A percentile compares a stretch with the other conserved stretches of the same genome.
These are phyloP conservation scores for Lysandra bellargus DNA, from an alignment of 2,888 invertebrate species.

Conservation along the genomic window DNA sequence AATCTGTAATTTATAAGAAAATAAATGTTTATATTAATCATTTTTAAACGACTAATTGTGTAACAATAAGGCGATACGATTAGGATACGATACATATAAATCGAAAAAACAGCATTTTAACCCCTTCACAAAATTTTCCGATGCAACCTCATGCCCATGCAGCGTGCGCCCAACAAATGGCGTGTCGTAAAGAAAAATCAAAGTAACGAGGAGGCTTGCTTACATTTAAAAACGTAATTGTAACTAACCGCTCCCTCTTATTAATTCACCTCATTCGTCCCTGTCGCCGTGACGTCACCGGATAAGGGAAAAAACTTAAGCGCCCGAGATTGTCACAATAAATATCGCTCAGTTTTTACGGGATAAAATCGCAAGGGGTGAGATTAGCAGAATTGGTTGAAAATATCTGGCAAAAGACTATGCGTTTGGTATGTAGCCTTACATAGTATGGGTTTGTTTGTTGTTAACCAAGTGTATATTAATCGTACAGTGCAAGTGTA, in stretches of 20 bases:
- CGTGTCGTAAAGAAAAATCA: slow-evolving; percentile 78
- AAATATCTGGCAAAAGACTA: not conserved
- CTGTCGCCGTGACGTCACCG: slow-evolving; percentile 57
- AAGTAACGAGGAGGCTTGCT: slow-evolving; percentile 71
- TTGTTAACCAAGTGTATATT: too few relatives aligned
- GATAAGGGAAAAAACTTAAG: slow-evolving; percentile 66
- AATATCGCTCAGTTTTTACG: slow-evolving; percentile 40
- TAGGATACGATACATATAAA: not conserved
- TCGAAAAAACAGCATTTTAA: not conserved
- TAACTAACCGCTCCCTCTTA: slow-evolving; percentile 78
- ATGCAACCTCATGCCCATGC: slow-evolving; percentile 44
- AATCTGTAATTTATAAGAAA: too few relatives aligned
- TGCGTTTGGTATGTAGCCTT: not conserved
- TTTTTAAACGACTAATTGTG: too few relatives aligned
- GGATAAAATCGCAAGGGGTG: slow-evolving; percentile 4
- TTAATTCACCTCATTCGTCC: slow-evolving; percentile 78
- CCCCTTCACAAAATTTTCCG: slow-evolving; percentile 40
- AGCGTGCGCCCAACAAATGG: slow-evolving; percentile 62
- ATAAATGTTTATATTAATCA: too few relatives aligned
- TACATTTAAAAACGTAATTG: slow-evolving; percentile 80
- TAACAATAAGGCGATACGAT: too few relatives aligned
- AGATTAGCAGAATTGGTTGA: not conserved
- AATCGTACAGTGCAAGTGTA: too few relatives aligned
- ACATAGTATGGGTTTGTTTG: too few relatives aligned
- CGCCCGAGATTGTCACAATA: slow-evolving; percentile 44